Conservation (phyloP, 2,113 vertebrate species). For the Pogonocichla stellata region DNA sequence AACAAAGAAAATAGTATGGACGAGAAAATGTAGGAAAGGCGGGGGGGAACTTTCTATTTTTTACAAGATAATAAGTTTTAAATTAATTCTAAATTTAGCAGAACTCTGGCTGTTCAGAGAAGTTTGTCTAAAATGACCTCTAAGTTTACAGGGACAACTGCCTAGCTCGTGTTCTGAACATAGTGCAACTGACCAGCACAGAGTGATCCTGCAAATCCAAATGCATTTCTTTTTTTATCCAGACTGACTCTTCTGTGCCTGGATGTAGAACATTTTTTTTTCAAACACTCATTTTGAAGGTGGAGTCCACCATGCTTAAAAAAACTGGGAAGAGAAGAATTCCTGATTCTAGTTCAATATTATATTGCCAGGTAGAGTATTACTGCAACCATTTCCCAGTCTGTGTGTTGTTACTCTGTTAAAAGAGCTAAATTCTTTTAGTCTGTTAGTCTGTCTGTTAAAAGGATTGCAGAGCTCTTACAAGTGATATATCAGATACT, state of each 20-base stretch:
- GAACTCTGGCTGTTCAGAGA: not conserved
- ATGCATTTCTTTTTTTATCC: not conserved
- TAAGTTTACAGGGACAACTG: not conserved
- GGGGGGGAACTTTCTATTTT: not conserved
- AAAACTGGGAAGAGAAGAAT: not conserved
- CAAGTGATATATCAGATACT: not conserved
- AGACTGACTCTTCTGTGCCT: not conserved
- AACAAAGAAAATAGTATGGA: not conserved
- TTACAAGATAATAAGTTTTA: not conserved
- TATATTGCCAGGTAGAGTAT: not conserved
- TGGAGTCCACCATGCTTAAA: not conserved
- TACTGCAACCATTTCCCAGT: not conserved
- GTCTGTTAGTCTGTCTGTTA: not conserved
- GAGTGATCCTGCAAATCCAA: not conserved
- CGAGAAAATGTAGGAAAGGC: not conserved
- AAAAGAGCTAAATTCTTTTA: no score
- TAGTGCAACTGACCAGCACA: not conserved
- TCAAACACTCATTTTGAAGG: not conserved
- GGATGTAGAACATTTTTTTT: not conserved
- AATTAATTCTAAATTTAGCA: not conserved
- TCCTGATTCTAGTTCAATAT: not conserved
- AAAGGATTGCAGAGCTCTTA: not conserved
- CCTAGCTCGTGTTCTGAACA: not conserved
- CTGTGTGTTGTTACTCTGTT: not conserved
- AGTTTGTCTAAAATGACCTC: not conserved